Conservation (phyloP, 2,888 invertebrate genomes). For the Chymomyza procnemis region DNA sequence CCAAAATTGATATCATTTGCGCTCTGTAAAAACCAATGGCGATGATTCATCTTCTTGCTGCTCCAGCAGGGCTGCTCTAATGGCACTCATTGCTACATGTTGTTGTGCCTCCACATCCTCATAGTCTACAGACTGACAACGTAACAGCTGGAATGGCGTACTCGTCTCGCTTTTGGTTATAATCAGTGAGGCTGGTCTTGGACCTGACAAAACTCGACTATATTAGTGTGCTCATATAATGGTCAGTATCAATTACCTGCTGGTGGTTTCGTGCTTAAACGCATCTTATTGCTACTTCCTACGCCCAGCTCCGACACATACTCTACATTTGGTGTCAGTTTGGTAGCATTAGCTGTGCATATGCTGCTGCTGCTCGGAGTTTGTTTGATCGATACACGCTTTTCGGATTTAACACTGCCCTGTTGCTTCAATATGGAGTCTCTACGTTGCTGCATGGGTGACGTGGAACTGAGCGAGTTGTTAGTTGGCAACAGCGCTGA, state of each 20-base stretch:
- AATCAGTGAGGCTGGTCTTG: slow-evolving; percentile 77
- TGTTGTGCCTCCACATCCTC: slow-evolving; percentile 77
- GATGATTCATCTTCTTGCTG: slow-evolving; percentile 77
- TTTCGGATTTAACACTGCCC: slow-evolving; percentile 75
- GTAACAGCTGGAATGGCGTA: slow-evolving; percentile 76
- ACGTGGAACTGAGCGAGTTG: slow-evolving; percentile 48
- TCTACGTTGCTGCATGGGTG: slow-evolving; percentile 71
- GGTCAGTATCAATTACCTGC: slow-evolving; percentile 56
- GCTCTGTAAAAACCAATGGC: slow-evolving; percentile 76
- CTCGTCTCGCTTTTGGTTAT: slow-evolving; percentile 75
- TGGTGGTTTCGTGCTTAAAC: slow-evolving; percentile 63
- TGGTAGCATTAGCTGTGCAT: slow-evolving; percentile 41
- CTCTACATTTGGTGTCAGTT: slow-evolving; percentile 71
- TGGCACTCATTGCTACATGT: slow-evolving; percentile 45
- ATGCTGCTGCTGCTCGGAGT: slow-evolving; percentile 48
- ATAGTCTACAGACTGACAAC: slow-evolving; percentile 78
- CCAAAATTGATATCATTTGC: slow-evolving; percentile 66
- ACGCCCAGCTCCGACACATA: slow-evolving; percentile 71
- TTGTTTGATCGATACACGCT: slow-evolving; percentile 77
- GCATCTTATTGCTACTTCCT: slow-evolving; percentile 51
- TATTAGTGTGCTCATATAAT: background rate
- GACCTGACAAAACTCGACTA: slow-evolving; percentile 54
- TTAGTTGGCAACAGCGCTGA: slow-evolving; percentile 29
- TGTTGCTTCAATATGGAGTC: slow-evolving; percentile 78
- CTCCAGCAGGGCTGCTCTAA: slow-evolving; percentile 58